These are phyloP conservation scores for Leuciscus waleckii DNA, from an alignment of 2,797 vertebrate genomes.

Conservation along the genomic window DNA sequence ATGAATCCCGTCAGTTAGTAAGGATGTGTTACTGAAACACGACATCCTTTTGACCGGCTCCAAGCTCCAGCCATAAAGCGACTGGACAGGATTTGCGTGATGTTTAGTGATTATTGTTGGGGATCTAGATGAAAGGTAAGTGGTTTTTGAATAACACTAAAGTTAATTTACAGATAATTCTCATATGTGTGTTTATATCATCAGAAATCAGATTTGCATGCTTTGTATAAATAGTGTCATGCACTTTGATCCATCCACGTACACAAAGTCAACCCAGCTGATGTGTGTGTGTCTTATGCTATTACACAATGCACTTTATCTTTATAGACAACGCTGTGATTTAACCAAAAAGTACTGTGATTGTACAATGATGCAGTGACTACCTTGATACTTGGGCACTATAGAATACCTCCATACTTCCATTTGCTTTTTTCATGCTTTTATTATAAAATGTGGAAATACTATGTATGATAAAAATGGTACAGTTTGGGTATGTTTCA, in stretches of 20 bases:
- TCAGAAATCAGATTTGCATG: background rate
- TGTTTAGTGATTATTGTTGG: background rate
- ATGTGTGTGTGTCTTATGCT: background rate
- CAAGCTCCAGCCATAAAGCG: background rate
- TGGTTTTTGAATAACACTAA: background rate
- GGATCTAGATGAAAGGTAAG: conserved; percentile 3
- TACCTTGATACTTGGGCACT: background rate
- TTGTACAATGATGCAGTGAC: background rate
- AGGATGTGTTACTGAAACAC: background rate
- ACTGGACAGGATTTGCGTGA: background rate
- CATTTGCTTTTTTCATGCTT: background rate
- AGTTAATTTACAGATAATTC: background rate
- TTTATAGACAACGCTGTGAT: background rate
- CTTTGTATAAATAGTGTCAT: background rate
- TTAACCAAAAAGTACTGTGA: background rate
- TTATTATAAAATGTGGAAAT: background rate
- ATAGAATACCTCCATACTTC: background rate
- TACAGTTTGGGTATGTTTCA: background rate
- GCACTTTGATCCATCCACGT: background rate
- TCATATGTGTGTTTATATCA: background rate
- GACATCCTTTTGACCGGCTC: background rate
- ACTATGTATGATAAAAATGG: background rate
- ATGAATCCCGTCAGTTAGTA: background rate
- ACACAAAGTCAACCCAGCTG: background rate
- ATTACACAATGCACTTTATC: background rate